Evolutionary conservation across 2,113 vertebrate genomes (phyloP).

Genomic region (Melanostigma gelatinosum): DNA sequence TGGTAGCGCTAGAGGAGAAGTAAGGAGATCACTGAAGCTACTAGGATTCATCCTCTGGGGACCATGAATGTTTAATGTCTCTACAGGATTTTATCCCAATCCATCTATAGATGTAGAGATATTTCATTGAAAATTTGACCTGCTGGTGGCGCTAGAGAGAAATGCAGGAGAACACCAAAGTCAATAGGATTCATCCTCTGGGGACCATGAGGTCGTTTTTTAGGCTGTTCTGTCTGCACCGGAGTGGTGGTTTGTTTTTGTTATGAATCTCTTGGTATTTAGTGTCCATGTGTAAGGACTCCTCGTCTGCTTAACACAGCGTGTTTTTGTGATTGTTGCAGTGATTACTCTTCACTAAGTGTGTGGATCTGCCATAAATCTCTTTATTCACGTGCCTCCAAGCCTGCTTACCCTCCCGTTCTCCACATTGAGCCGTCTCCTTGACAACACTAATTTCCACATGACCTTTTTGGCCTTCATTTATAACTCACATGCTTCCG

Average conservation of each 20-base stretch:
- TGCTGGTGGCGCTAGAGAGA: background rate
- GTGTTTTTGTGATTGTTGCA: constrained; percentile 32
- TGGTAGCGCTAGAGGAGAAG: background rate
- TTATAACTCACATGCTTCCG: constrained; percentile 68
- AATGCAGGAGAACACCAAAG: background rate
- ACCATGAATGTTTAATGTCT: constrained; percentile 8
- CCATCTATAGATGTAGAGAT: background rate
- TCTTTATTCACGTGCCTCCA: constrained; percentile 65
- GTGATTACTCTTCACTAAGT: constrained; percentile 48
- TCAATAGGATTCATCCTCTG: background rate
- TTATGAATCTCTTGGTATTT: constrained; percentile 11
- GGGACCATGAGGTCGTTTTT: background rate
- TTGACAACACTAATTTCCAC: constrained; percentile 73
- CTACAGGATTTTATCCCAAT: background rate
- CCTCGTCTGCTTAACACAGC: constrained; percentile 1
- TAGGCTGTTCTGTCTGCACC: background rate
- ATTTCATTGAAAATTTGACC: background rate
- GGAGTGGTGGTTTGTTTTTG: background rate
- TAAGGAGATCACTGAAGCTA: background rate
- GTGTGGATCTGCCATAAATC: constrained; percentile 61
- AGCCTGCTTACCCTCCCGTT: constrained; percentile 50
- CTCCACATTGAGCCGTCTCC: constrained; percentile 64
- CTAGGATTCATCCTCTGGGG: background rate
- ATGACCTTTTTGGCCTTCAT: constrained; percentile 70
- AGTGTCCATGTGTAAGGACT: background rate